phyloP scores from a whole-genome alignment of 1,140 invertebrate species.

The Camponotus pennsylvanicus region DNA sequence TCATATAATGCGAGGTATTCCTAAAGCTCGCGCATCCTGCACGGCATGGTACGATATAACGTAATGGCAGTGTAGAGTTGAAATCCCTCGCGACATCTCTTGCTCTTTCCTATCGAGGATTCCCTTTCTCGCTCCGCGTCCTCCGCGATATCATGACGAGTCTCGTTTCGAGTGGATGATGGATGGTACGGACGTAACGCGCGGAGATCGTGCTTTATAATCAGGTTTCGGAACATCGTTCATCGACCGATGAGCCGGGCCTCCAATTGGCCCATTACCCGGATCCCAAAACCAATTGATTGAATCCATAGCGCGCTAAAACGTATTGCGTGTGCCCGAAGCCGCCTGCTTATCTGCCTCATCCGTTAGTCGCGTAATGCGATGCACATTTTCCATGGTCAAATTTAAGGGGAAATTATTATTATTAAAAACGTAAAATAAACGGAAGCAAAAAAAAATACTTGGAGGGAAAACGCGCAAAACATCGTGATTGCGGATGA shows the following conservation, averaged over 20 bases:
- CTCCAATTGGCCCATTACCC: conserved; percentile 79
- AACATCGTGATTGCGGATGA: neutral
- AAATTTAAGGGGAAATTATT: conserved; percentile 44
- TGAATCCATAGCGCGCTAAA: conserved; percentile 62
- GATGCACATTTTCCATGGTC: neutral
- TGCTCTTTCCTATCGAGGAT: neutral
- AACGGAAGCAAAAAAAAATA: neutral
- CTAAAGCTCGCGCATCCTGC: conserved; percentile 52
- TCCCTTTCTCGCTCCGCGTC: neutral
- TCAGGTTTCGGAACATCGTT: conserved; percentile 72
- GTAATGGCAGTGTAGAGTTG: conserved; percentile 43
- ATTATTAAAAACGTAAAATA: neutral
- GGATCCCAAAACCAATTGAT: conserved; percentile 78
- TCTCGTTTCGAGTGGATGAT: conserved; percentile 70
- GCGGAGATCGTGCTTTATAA: conserved; percentile 64
- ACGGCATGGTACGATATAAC: conserved; percentile 51
- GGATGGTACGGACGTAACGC: conserved; percentile 57
- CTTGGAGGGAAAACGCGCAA: too few relatives aligned
- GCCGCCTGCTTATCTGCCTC: conserved; percentile 69
- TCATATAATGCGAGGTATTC: conserved; percentile 49
- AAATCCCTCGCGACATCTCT: conserved; percentile 38
- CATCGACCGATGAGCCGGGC: conserved; percentile 52
- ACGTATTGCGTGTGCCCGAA: conserved; percentile 40
- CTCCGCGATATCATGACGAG: conserved; percentile 65
- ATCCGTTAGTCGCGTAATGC: neutral